phyloP scores from a whole-genome alignment of 2,113 vertebrate genomes.

The Verasper variegatus region DNA sequence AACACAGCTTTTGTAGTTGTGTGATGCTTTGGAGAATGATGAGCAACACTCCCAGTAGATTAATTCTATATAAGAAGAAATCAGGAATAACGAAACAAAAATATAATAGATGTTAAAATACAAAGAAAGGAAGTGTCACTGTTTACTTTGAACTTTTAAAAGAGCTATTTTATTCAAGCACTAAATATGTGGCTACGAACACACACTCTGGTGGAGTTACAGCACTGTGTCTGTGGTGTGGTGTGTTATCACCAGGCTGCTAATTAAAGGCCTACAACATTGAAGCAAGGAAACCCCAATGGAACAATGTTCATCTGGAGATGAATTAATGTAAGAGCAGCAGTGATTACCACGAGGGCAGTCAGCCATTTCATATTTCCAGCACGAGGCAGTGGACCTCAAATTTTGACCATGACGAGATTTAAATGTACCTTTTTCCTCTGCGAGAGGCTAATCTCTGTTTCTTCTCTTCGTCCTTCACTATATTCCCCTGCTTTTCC shows the following conservation, averaged over 20 bases:
- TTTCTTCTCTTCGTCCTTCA: neutral
- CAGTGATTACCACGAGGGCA: conserved; percentile 61
- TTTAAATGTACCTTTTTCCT: conserved; percentile 50
- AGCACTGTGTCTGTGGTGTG: conserved; percentile 21
- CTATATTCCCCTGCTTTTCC: neutral
- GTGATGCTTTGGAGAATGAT: neutral
- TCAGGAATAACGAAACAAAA: neutral
- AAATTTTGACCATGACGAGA: conserved; percentile 55
- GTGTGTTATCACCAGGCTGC: conserved; percentile 49
- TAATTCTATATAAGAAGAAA: neutral
- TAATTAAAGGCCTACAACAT: conserved; percentile 68
- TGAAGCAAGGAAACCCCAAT: conserved; percentile 53
- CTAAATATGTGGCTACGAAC: neutral
- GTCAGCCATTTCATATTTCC: conserved; percentile 64
- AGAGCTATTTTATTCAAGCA: neutral
- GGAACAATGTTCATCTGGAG: conserved; percentile 67
- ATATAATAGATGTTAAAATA: conserved; percentile 6
- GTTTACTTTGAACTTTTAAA: neutral
- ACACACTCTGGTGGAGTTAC: conserved; percentile 19
- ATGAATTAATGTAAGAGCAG: conserved; percentile 71
- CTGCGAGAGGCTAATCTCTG: conserved; percentile 15
- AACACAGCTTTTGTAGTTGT: neutral
- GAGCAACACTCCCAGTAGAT: neutral
- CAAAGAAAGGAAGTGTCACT: neutral
- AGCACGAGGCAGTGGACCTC: conserved; percentile 42